Base-by-base conservation (phyloP, 35 echinoderm and acorn worm species). In the Patiria miniata region DNA sequence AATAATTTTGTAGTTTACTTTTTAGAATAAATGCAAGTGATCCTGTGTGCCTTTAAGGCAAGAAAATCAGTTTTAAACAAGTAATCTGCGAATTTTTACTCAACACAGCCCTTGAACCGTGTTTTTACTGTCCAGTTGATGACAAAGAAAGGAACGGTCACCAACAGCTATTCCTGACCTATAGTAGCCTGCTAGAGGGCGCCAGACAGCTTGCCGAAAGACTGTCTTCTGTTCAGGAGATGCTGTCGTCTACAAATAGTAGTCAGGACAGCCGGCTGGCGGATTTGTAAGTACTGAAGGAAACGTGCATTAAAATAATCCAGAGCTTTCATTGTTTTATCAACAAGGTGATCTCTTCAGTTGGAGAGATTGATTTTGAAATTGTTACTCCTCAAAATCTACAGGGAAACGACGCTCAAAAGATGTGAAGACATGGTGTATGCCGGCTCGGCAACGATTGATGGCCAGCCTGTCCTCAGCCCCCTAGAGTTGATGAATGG, bases 161-260 rank as follows among this genome's bases (percentile, higher is more conserved):
- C 8, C 76, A 93, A 38, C 95, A 97, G 52, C 68, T 97, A n/a
- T 97, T 93, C 56, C 57, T 97, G 87, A 97, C 90, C n/a, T 97
- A 90, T 79, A 53, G 77, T 40, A 59, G 58, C 29, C 84, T 97
- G 16, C 26, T 93, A 18, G 88, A 93, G 44, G 85, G 85, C 69
- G 88, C 87, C 40, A 84, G 80, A 77, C 82, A 87, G 42, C 83
- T 97, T 39, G 52, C 65, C 6, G 33, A 87, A 37, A 50, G 81
- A 23, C 85, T 97, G 5, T n/a, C 79, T n/a, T 77, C 83, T 19
- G 40, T 97, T 5, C 60, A 85, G 36, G 52, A 79, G 9, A 82
- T 56, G 5, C 52, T 97, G 0, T 51, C 68, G 0, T 76, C 80
- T 5, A 84, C 87, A 5, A 86, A 60, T 7, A 78, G 59, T 54